phyloP scores from a whole-genome alignment of 2,113 vertebrate species.

The Clinocottus analis region DNA sequence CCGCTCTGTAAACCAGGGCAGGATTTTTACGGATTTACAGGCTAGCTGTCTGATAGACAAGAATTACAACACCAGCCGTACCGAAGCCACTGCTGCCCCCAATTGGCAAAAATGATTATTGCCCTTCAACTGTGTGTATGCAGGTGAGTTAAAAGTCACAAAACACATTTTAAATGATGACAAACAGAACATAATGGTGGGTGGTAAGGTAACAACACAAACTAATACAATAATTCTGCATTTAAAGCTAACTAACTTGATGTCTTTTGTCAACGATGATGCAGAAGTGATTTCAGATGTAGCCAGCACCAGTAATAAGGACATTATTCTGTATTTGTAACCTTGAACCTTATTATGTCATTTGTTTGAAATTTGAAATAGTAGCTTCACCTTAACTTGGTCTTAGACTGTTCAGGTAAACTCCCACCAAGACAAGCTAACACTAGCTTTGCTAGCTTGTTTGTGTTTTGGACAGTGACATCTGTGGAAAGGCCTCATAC shows the following conservation, averaged over 20 bases:
- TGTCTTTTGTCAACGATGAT: constrained; percentile 26
- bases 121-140: too few relatives aligned
- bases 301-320: neutral
- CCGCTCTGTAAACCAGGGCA: too few relatives aligned
- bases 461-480: constrained; percentile 76
- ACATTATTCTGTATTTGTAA: neutral
- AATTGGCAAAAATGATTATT: too few relatives aligned
- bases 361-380: neutral
- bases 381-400: neutral
- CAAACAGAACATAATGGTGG: too few relatives aligned
- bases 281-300: neutral
- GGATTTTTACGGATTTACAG: too few relatives aligned
- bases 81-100: too few relatives aligned
- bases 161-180: too few relatives aligned
- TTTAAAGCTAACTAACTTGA: constrained; percentile 52
- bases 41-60: too few relatives aligned
- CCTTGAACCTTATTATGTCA: neutral
- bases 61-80: too few relatives aligned
- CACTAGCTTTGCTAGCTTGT: constrained; percentile 75
- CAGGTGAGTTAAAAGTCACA: too few relatives aligned
- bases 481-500: constrained; percentile 67
- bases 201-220: too few relatives aligned
- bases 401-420: constrained; percentile 32
- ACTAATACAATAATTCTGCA: too few relatives aligned
- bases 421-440: constrained; percentile 69